Conservation (phyloP, 2,888 invertebrate species). For the Sarcophaga subvicina region DNA sequence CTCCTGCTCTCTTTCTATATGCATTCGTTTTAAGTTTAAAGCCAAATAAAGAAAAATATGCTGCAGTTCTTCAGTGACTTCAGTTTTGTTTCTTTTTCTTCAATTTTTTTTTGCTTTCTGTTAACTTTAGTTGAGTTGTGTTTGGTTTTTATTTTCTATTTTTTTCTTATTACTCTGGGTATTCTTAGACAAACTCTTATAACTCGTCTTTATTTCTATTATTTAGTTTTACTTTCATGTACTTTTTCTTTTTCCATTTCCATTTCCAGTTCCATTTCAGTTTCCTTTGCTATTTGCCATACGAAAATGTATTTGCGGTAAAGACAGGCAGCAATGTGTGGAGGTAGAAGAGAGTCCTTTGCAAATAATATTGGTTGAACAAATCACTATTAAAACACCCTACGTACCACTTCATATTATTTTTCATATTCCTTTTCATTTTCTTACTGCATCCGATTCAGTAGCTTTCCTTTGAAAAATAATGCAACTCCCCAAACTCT, state of each 20-base stretch:
- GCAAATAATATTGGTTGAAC: slow-evolving; percentile 61
- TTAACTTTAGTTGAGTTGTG: slow-evolving; percentile 32
- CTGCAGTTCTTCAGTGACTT: neutral
- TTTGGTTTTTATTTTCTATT: slow-evolving; percentile 3
- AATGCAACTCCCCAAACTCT: neutral
- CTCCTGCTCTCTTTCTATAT: neutral
- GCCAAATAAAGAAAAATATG: slow-evolving; percentile 59
- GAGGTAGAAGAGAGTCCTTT: slow-evolving; percentile 19
- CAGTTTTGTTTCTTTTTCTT: neutral
- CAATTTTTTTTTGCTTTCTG: neutral
- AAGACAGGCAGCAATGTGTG: neutral
- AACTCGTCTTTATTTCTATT: slow-evolving; percentile 35
- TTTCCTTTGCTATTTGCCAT: slow-evolving; percentile 14
- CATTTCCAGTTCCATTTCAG: neutral
- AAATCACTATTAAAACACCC: slow-evolving; percentile 56
- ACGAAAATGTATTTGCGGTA: neutral
- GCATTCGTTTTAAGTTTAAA: slow-evolving; percentile 9
- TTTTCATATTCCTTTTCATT: neutral
- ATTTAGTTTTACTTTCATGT: neutral
- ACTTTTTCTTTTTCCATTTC: slow-evolving; percentile 1
- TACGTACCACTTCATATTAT: neutral
- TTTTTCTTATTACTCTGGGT: neutral
- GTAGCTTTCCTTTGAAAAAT: neutral
- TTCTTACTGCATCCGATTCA: neutral
- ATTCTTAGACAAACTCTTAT: slow-evolving; percentile 28